A percentile compares a stretch with the other conserved stretches of the same genome.
phyloP scores from a whole-genome alignment of 2,113 vertebrate genomes.

The Colinus virginianus region DNA sequence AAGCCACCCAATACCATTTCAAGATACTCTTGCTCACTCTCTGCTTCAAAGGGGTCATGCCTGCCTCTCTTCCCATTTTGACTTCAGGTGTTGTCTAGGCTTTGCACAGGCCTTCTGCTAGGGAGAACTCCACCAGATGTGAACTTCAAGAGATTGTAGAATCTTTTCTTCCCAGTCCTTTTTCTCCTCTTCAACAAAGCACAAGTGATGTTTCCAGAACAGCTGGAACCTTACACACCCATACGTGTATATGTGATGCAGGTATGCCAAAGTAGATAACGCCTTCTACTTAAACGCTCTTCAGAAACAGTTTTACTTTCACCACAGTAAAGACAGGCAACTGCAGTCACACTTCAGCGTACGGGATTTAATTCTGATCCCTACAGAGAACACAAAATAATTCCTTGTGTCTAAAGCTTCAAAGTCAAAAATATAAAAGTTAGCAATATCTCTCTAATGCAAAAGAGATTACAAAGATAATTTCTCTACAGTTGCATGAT shows the following conservation, averaged over 20 bases:
- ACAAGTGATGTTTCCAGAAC: not conserved
- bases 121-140: not conserved
- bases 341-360: not conserved
- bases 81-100: not conserved
- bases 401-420: not conserved
- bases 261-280: not conserved
- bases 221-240: not conserved
- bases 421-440: not conserved
- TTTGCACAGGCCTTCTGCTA: not conserved
- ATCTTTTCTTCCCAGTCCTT: not conserved
- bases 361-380: not conserved
- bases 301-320: not conserved
- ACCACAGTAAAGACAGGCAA: not conserved
- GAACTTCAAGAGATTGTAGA: not conserved
- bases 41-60: not conserved
- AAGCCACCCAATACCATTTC: not conserved
- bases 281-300: not conserved
- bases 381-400: not conserved
- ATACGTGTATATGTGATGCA: accelerated
- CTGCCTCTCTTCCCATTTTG: not conserved
- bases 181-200: not conserved
- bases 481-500: not conserved
- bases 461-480: not conserved
- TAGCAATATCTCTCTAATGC: not conserved
- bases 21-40: not conserved